Percentiles rank a stretch among this genome's conserved stretches.
Evolutionary conservation across 1,140 invertebrate species (phyloP).

Genomic region (Phymorhynchus buccinoides): DNA sequence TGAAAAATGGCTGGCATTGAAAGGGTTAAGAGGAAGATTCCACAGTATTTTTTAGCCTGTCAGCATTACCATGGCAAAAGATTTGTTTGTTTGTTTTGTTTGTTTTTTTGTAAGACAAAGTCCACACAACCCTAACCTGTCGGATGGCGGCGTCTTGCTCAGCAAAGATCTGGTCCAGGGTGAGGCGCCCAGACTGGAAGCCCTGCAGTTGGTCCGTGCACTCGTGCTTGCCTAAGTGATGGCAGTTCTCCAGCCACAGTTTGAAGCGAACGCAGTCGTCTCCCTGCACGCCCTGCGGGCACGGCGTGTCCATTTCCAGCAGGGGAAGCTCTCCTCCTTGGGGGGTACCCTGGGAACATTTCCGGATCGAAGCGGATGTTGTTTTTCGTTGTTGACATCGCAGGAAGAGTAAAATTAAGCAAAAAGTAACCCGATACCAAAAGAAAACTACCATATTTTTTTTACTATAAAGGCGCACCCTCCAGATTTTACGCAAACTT

Average conservation of each 20-base stretch:
- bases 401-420: too few relatives aligned
- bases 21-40: background rate
- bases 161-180: slow-evolving; percentile 58
- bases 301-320: slow-evolving; percentile 41
- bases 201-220: slow-evolving; percentile 57
- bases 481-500: too few relatives aligned
- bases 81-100: too few relatives aligned
- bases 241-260: slow-evolving; percentile 65
- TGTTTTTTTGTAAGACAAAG: too few relatives aligned
- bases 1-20: too few relatives aligned
- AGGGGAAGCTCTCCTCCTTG: slow-evolving; percentile 35
- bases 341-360: slow-evolving; percentile 29
- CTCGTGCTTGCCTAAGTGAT: slow-evolving; percentile 52
- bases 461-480: too few relatives aligned
- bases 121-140: background rate
- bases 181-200: slow-evolving; percentile 58
- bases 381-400: too few relatives aligned
- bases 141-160: slow-evolving; percentile 52
- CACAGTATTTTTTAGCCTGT: background rate
- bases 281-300: slow-evolving; percentile 65
- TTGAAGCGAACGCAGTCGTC: slow-evolving; percentile 61
- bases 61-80: background rate
- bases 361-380: too few relatives aligned
- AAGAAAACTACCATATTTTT: too few relatives aligned
- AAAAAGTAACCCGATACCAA: too few relatives aligned